Conservation (phyloP, 2,113 vertebrate species). For the Prunella himalayana region DNA sequence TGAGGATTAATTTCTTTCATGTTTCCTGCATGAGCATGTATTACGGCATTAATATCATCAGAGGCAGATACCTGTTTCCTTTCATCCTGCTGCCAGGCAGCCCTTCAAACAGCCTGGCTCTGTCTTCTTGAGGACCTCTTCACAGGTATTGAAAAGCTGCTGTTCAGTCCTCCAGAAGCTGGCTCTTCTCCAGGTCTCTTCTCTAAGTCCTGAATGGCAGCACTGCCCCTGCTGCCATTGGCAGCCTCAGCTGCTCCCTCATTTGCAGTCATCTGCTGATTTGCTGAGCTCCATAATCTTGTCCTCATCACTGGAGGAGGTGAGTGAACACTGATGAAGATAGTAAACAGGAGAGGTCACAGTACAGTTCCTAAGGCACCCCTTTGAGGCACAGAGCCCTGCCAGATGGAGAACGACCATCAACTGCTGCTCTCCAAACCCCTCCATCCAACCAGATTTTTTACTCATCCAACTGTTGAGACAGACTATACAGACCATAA, state of each 20-base stretch:
- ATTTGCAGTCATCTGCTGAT: neutral
- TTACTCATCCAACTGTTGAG: neutral
- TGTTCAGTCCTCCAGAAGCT: neutral
- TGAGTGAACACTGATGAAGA: neutral
- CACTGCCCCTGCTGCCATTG: neutral
- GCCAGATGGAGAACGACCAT: neutral
- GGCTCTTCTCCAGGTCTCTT: neutral
- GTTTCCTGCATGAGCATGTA: neutral
- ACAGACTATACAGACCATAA: neutral
- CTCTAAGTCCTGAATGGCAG: neutral
- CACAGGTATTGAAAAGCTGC: neutral
- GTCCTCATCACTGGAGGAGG: neutral
- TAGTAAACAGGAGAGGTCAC: neutral
- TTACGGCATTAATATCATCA: neutral
- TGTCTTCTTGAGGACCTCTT: neutral
- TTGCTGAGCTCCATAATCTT: neutral
- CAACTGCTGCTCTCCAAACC: neutral
- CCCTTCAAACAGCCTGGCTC: neutral
- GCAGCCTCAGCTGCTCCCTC: neutral
- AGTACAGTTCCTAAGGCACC: neutral
- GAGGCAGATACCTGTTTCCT: neutral
- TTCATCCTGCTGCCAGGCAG: neutral
- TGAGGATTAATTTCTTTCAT: neutral
- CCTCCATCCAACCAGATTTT: neutral
- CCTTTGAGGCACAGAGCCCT: neutral